These are phyloP conservation scores for Macquaria ambigua DNA, from an alignment of 2,113 vertebrate genomes.

Conservation along the genomic window DNA sequence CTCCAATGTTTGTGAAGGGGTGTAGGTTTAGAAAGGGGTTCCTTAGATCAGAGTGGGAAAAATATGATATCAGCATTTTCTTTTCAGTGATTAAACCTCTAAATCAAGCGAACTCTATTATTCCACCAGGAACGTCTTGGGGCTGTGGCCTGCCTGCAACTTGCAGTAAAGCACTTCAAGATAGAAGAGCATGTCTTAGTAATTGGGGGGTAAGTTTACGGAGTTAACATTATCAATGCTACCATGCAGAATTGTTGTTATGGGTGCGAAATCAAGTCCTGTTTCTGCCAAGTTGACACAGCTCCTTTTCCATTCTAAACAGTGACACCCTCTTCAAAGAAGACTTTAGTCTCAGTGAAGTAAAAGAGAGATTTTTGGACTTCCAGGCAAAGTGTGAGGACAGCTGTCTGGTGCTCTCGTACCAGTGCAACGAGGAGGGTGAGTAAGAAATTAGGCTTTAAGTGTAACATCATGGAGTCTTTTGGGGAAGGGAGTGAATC, in stretches of 20 bases:
- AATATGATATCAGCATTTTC: not conserved
- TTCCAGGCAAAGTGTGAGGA: slow-evolving; percentile 69
- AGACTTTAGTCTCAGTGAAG: slow-evolving; percentile 84
- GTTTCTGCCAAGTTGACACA: not conserved
- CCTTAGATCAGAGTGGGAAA: not conserved
- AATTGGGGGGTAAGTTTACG: slow-evolving; percentile 83
- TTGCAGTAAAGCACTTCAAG: slow-evolving; percentile 82
- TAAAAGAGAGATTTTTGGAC: slow-evolving; percentile 72
- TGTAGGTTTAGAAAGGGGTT: not conserved
- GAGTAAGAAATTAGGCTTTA: slow-evolving; percentile 8
- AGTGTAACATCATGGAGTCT: not conserved
- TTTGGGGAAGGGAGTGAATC: not conserved
- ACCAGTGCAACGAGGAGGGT: slow-evolving; percentile 86
- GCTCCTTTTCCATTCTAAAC: not conserved
- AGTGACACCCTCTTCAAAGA: slow-evolving; percentile 88
- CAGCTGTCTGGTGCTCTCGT: slow-evolving; percentile 83
- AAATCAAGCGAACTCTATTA: not conserved
- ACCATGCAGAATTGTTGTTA: not conserved
- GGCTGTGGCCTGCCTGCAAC: slow-evolving; percentile 85
- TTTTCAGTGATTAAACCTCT: not conserved
- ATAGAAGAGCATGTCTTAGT: slow-evolving; percentile 83
- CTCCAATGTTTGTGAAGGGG: too few species aligned
- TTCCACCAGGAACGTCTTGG: slow-evolving; percentile 82
- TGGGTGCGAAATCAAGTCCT: not conserved
- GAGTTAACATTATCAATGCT: not conserved